phyloP scores from a whole-genome alignment of 2,113 vertebrate genomes.

The Sander lucioperca region DNA sequence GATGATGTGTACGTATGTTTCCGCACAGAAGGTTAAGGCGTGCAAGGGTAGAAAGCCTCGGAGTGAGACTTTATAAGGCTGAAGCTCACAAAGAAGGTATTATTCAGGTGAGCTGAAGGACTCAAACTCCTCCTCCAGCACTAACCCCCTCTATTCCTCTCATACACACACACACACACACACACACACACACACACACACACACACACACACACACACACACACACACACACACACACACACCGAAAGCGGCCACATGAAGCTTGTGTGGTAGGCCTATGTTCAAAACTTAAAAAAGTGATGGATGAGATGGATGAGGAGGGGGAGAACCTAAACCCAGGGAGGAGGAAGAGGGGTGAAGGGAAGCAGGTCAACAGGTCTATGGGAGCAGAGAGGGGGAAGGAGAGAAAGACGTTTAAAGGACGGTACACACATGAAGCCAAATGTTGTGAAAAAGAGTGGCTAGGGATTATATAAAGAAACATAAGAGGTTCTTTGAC shows the following conservation, averaged over 20 bases:
- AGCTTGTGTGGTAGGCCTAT: constrained; percentile 28
- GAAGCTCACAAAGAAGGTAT: constrained; percentile 77
- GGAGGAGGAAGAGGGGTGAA: constrained; percentile 40
- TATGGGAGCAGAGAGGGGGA: constrained; percentile 23
- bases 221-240: constrained; percentile 22
- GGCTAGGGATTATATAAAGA: constrained; percentile 72
- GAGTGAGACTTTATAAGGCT: constrained; percentile 77
- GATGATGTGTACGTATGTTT: constrained; percentile 15
- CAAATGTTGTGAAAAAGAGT: constrained; percentile 59
- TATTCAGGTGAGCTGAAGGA: constrained; percentile 69
- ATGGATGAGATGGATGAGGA: constrained; percentile 23
- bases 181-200: constrained; percentile 21
- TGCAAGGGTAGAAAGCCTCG: neutral
- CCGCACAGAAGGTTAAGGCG: constrained; percentile 31
- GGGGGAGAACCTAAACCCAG: constrained; percentile 44
- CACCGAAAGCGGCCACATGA: constrained; percentile 18
- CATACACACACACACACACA: constrained; percentile 14
- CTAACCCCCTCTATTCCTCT: constrained; percentile 6
- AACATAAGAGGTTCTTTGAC: constrained; percentile 80
- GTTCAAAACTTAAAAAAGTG: constrained; percentile 32
- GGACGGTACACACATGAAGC: constrained; percentile 59
- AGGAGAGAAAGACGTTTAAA: constrained; percentile 20
- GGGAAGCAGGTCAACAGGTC: constrained; percentile 37
- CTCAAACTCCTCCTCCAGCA: constrained; percentile 43
- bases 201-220: constrained; percentile 16